Base-by-base conservation (phyloP, 2,888 invertebrate species). In the Agriopis marginaria region DNA sequence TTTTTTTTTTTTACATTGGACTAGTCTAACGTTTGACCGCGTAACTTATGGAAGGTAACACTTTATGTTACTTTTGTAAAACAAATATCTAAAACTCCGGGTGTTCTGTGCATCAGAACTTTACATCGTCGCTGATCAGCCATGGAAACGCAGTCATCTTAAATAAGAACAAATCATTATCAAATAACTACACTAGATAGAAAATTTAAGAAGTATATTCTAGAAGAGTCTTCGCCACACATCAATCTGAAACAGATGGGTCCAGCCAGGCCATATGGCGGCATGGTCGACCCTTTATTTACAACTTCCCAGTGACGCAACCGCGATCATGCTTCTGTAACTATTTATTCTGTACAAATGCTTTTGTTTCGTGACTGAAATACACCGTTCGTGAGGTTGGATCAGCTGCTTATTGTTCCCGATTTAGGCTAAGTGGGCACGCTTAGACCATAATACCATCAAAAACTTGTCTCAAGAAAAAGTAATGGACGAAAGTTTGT, bases 281-380 rank as follows among this genome's bases (percentile, higher is more conserved):
- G 40, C n/a, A 32, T 6, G 50, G 44, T 6, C 55, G 50, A 63
- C 55, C 55, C 61, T 69, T 64, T 60, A 60, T 69, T 69, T 61
- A 64, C 68, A 50, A 56, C 60, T 59, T 64, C 68, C 62, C 56
- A 7, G 68, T 64, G 68, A 69, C 61, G 68, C 61, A 64, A 44
- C 62, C 55, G 45, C 63, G 44, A 62, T 66, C 40, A 63, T 61
- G 59, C 68, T 72, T 32, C 32, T 32, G 3, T 32, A 5, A 32
- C 32, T 32, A 32, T 32, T 32, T 32, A 3, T 32, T 32, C 32
- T 32, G 32, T 32, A 32, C 32, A 32, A 1, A 32, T 32, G 32
- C 32, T 32, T 3, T 72, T 72, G 68, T 69, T 61, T 56, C 49
- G 17, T 47, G 55, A 68, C 61, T 51, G 62, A 68, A 68, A 72